Percentiles rank a stretch among this genome's conserved stretches.
Evolutionary conservation across 1,140 invertebrate species (phyloP).

Genomic region (Papilio glaucus): DNA sequence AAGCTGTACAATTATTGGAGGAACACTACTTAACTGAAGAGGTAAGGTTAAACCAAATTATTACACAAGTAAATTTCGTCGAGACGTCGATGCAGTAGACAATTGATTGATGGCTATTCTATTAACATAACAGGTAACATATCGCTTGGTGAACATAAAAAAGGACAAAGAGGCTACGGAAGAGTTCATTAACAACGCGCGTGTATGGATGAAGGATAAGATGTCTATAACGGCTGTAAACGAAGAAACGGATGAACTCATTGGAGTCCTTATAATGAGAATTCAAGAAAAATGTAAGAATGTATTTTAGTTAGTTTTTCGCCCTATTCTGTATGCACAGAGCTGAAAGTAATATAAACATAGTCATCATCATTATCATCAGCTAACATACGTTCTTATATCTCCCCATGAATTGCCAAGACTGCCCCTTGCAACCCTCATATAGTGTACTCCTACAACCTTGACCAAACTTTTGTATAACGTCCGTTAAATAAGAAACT

Average conservation of each 20-base stretch:
- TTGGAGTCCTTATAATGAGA: slow-evolving; percentile 82
- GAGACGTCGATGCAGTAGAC: too few relatives aligned
- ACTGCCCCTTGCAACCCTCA: too few relatives aligned
- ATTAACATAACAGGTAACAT: slow-evolving; percentile 79
- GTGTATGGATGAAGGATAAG: slow-evolving; percentile 86
- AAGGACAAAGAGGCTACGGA: slow-evolving; percentile 82
- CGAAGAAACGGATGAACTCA: slow-evolving; percentile 77
- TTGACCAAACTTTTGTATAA: too few relatives aligned
- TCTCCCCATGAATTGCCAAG: too few relatives aligned
- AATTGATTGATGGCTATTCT: slow-evolving; percentile 1
- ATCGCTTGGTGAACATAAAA: slow-evolving; percentile 78
- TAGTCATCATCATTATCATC: too few relatives aligned
- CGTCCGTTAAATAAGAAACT: too few relatives aligned
- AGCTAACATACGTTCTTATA: too few relatives aligned
- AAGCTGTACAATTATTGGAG: slow-evolving; percentile 84
- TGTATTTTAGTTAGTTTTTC: neutral
- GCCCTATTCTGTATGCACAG: too few relatives aligned
- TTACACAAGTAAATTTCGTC: neutral
- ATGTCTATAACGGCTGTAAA: slow-evolving; percentile 85
- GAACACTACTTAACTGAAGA: slow-evolving; percentile 77
- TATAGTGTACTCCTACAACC: too few relatives aligned
- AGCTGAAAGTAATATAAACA: neutral
- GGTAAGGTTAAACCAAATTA: slow-evolving; percentile 47
- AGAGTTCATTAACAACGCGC: slow-evolving; percentile 80
- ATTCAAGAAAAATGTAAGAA: slow-evolving; percentile 79